Base-by-base conservation (phyloP, 2,113 vertebrate species). In the Microcebus ravelobensis region DNA sequence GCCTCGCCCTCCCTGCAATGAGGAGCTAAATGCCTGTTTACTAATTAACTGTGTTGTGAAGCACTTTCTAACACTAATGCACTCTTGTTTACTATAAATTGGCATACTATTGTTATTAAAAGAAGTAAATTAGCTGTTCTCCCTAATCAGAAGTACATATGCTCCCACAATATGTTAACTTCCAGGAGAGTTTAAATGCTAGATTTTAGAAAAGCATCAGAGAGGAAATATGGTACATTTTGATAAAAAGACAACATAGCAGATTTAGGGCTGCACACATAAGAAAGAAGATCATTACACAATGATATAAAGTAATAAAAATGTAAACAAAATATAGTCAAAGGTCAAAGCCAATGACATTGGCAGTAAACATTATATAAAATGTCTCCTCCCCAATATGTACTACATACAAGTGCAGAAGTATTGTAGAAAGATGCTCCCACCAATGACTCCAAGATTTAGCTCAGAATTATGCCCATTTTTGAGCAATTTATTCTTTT, bases 101-200 rank as follows among this genome's bases (percentile, higher is more conserved):
- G 96, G 96, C 96, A 15, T 96, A 96, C 87, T 98, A 96, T 98
- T 97, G 95, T 63, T 96, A 96, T 87, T 97, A 63, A 80, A 89
- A 97, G 71, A 96, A 97, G 20, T 84, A 97, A 98, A 98, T 93
- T 96, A 98, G 55, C 82, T 95, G 65, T 83, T 97, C 83, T 83
- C 96, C 97, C 94, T 97, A 57, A 97, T 96, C 92, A 94, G 93
- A 95, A 97, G 96, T 96, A 97, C 57, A 97, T 95, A 96, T 97
- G 96, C 89, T 96, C 82, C 65, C 0, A 14, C 59, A 92, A 71
- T 31, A 93, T 4, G 59, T 79, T 68, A 71, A 25, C 92, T 95
- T 86, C 76, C 27, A 92, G 9, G 87, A 76, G 86, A 96, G 68
- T 97, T 97, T 12, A 52, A 94, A 95, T 17, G 42, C 80, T 63